Conservation (phyloP, 2,113 vertebrate genomes). For the Morphnarchus princeps region DNA sequence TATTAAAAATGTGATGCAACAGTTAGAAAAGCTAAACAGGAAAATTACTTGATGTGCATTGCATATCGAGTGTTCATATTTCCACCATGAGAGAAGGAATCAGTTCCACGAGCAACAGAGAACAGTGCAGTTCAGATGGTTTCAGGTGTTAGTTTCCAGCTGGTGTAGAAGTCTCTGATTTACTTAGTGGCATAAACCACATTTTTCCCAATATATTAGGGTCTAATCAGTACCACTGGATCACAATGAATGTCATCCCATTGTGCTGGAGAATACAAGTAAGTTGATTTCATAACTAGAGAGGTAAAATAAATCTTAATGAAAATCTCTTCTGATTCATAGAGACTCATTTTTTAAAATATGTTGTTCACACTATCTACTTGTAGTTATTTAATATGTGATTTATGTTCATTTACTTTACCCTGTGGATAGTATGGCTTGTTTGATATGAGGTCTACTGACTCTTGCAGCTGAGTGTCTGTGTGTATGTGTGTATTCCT, state of each 20-base stretch:
- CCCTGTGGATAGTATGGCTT: background rate
- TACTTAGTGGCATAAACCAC: background rate
- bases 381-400: background rate
- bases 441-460: background rate
- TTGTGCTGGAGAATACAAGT: background rate
- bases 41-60: constrained; percentile 3
- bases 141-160: background rate
- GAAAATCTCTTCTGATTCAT: background rate
- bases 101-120: background rate
- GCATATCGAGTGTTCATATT: constrained; percentile 2
- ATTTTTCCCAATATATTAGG: background rate
- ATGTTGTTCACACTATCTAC: background rate
- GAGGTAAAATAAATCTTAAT: background rate
- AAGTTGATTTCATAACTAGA: background rate
- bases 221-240: background rate
- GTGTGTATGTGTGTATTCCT: background rate
- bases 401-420: background rate
- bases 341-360: background rate
- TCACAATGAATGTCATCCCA: background rate
- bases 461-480: background rate
- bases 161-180: background rate
- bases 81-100: background rate
- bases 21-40: background rate
- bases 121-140: background rate
- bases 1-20: constrained; percentile 19